Base-by-base conservation (phyloP, 2,888 invertebrate species). In the Exocentrus adspersus region DNA sequence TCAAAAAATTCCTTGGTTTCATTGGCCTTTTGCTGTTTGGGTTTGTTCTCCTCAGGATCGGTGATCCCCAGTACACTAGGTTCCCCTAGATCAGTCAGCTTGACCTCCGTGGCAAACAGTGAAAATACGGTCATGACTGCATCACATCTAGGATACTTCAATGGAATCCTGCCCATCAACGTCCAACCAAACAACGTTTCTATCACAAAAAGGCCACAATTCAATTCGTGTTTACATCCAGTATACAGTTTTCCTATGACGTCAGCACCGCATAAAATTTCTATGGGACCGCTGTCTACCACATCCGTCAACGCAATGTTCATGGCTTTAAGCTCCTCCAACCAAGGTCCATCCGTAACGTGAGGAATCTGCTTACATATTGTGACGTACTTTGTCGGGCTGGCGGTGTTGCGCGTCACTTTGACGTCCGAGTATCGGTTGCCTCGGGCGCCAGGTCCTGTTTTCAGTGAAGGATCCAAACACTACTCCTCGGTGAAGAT, bases 41-140 rank as follows among this genome's bases (percentile, higher is more conserved):
- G 5, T 6, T 0, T 69, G 10, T 60, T 73, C 54, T 75, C 72
- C 0, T 71, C 48, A 0, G 78, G 77, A 58, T 80, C 76, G 5
- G 20, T 67, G 6, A 79, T 79, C 0, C 79, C 79, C 2, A 79
- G 43, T 5, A 71, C 66, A 46, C 79, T 79, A 1, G 80, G 64
- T 17, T 54, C 59, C 78, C 80, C 80, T 42, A 80, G 64, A 53
- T 66, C 20, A 42, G 37, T 30, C 4, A 66, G n/a, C 6, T 51
- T 51, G 6, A 46, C 45, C 10, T 63, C 57, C 9, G 52, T 54
- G 1, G 58, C 60, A 24, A 58, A 57, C 9, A 64, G 53, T 10
- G 37, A 46, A 2, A 58, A n/a, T 16, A 14, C 46, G 1, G 61
- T 20, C 48, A 57, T 50, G 12, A 28, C 28, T n/a, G 16, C 30